Percentiles rank a stretch among this genome's conserved stretches.
These are phyloP conservation scores for Ephestia elutella DNA, from an alignment of 1,140 invertebrate genomes.

Conservation along the genomic window DNA sequence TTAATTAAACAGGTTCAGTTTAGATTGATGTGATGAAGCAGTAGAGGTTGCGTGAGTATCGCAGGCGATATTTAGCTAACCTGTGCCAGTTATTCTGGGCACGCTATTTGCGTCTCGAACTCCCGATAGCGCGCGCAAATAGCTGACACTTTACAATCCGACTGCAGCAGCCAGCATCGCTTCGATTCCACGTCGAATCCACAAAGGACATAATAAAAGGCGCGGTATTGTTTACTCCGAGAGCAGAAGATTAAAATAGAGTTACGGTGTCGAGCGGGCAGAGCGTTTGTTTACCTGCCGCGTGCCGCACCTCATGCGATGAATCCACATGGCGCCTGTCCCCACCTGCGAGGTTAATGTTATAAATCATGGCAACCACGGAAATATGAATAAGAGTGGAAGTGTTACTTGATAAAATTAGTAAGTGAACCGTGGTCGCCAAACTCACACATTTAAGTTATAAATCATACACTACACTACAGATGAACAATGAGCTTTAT, in stretches of 20 bases:
- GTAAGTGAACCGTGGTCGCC: too few species aligned
- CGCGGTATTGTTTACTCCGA: not conserved
- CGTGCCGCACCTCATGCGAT: not conserved
- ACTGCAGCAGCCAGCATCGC: too few species aligned
- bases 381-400: too few species aligned
- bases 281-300: not conserved
- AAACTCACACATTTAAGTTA: too few species aligned
- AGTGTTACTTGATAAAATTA: too few species aligned
- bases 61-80: constrained; percentile 27
- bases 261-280: not conserved
- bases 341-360: not conserved
- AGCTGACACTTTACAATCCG: constrained; percentile 10
- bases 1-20: too few species aligned
- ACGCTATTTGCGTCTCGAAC: constrained; percentile 34
- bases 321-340: not conserved
- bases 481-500: too few species aligned
- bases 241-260: not conserved
- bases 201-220: not conserved
- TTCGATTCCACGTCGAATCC: too few species aligned
- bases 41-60: too few species aligned
- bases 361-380: not conserved
- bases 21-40: too few species aligned
- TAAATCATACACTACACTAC: too few species aligned
- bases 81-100: constrained; percentile 42
- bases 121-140: constrained; percentile 28